Evolutionary conservation across 2,797 vertebrate genomes (phyloP), one percentile per base, ranked within the genome.

Genomic region (Apogon hyalosoma): DNA sequence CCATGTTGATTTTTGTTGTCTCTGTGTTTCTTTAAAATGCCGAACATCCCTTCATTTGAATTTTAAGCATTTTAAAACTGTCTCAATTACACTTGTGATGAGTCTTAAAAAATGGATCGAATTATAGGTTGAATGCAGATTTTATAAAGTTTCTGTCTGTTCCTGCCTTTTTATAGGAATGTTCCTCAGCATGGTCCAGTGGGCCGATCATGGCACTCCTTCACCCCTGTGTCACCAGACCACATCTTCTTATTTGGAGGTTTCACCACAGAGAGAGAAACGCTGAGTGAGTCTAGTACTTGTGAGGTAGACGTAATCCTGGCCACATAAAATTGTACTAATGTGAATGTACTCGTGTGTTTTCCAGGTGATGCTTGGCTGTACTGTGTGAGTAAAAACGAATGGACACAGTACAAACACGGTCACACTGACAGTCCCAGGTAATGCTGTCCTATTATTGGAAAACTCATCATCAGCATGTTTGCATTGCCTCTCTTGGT

Each of bases 231-330:
- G 24, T 98, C 97, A 60, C 83, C 93, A 0, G 95, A 98, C 69
- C 95, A 96, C 80, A 96, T 99, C 89, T 98, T 99, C 86, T 92
- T 99, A 61, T 99, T 98, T 0, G 98, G 98, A 50, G 97, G 98
- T 18, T 99, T 99, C 92, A 99, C 98, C 75, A 99, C 98, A 0
- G 94, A 96, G 57, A 95, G 96, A 83, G 95, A 97, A 79, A 97
- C 98, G 0, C 85, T 99, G 36, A 97, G 98, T 99, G 87, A 97
- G 96, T 94, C 19, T 7, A 18, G 42, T 11, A 1, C 18, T 49
- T 45, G 3, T 12, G 2, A 0, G 42, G 21, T 8, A 31, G 14
- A 33, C 13, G 14, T 10, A 21, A 31, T 18, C 12, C 24, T 1
- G 1, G 7, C 7, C 0, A 31, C 45, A 15, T 33, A 13, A 18